These are phyloP conservation scores for Drosophila paracracens DNA, from an alignment of 2,888 invertebrate species.

Conservation along the genomic window DNA sequence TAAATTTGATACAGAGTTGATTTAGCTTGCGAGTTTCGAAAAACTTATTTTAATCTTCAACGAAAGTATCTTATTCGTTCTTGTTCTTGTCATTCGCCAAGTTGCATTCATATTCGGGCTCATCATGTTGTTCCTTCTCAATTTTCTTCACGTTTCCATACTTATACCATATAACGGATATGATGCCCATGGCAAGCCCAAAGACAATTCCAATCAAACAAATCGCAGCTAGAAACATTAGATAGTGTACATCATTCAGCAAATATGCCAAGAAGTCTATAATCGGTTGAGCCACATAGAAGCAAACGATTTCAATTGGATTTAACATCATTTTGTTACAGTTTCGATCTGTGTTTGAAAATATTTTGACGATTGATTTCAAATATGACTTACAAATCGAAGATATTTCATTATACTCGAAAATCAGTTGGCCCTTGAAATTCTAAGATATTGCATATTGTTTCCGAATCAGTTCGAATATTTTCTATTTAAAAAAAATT, in stretches of 20 bases:
- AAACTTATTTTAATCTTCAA: neutral
- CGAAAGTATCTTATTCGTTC: neutral
- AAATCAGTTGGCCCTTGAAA: neutral
- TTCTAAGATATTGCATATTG: neutral
- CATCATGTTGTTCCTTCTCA: neutral
- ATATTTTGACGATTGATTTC: neutral
- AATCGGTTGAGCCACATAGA: conserved; percentile 42
- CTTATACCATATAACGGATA: conserved; percentile 48
- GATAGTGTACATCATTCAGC: conserved; percentile 39
- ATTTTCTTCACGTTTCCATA: neutral
- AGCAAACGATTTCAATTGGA: conserved; percentile 55
- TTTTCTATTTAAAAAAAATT: neutral
- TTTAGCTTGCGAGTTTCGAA: neutral
- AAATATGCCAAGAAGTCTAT: conserved; percentile 48
- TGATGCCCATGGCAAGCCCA: conserved; percentile 43
- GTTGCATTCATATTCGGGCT: neutral
- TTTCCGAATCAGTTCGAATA: conserved; percentile 7
- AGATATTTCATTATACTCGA: neutral
- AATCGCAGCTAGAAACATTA: conserved; percentile 26
- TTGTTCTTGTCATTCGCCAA: neutral
- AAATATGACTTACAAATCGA: neutral
- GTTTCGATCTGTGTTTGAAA: neutral
- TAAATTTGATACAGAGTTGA: neutral
- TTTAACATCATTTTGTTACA: conserved; percentile 42
- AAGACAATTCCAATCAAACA: conserved; percentile 36